Percentiles rank a stretch among this genome's conserved stretches.
Conservation (phyloP, 2,888 invertebrate species). For the Apomyelois bistriatella region DNA sequence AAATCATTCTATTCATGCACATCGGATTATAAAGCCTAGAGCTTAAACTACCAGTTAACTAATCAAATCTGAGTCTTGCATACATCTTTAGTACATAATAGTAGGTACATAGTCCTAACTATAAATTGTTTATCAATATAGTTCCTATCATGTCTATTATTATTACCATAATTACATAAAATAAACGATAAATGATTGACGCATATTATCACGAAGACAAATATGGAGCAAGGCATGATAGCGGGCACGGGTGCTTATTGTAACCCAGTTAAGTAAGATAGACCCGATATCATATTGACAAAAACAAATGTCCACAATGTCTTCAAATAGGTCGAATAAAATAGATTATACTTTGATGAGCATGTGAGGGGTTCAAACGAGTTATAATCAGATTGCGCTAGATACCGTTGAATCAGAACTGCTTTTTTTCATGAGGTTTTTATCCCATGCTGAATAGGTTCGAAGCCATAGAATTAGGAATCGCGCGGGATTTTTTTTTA, state of each 20-base stretch:
- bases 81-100: too few species aligned
- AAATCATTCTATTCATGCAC: too few species aligned
- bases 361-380: neutral
- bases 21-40: too few species aligned
- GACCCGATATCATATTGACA: neutral
- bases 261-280: neutral
- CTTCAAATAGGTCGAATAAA: conserved; percentile 6
- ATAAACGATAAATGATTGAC: conserved; percentile 40
- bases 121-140: too few species aligned
- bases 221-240: conserved; percentile 56
- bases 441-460: too few species aligned
- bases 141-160: neutral
- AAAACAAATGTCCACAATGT: neutral
- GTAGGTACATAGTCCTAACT: too few species aligned
- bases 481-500: too few species aligned
- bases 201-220: conserved; percentile 54
- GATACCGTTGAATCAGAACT: neutral
- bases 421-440: too few species aligned
- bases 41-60: too few species aligned
- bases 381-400: conserved; percentile 7
- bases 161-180: conserved; percentile 18
- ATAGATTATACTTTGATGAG: neutral
- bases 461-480: too few species aligned
- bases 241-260: conserved; percentile 6
- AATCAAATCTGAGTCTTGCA: too few species aligned